Evolutionary conservation across 2,113 vertebrate genomes (phyloP).

Genomic region (Catharus fuscescens): DNA sequence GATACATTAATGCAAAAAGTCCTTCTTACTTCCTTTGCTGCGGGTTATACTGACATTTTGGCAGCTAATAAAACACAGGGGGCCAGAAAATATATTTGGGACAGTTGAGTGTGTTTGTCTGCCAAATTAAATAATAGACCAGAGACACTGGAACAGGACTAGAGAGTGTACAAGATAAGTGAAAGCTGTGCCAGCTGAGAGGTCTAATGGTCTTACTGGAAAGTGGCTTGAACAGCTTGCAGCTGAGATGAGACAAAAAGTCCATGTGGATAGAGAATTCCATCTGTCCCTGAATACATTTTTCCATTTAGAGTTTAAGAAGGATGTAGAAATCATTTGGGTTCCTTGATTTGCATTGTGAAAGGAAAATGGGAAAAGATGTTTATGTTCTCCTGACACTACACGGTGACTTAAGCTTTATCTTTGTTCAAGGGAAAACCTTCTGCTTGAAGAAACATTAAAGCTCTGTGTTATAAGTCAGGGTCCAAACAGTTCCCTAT

Average conservation of each 20-base stretch:
- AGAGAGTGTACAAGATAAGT: conserved; percentile 33
- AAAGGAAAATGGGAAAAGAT: not conserved
- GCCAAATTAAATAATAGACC: conserved; percentile 67
- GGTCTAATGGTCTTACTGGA: conserved; percentile 48
- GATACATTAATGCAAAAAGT: not conserved
- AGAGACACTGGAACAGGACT: conserved; percentile 40
- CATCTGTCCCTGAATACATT: conserved; percentile 29
- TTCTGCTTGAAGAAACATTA: not conserved
- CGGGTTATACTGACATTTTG: conserved; percentile 30
- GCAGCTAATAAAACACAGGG: not conserved
- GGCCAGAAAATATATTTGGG: conserved; percentile 52
- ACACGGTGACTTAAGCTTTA: not conserved
- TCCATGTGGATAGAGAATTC: conserved; percentile 8
- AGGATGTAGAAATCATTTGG: not conserved
- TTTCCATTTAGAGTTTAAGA: not conserved
- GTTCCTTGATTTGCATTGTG: not conserved
- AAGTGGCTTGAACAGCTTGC: conserved; percentile 57
- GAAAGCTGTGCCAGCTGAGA: conserved; percentile 37
- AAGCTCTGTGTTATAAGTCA: not conserved
- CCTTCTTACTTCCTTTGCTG: conserved; percentile 23
- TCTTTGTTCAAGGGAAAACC: not conserved
- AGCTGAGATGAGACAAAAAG: conserved; percentile 60
- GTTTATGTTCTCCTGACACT: not conserved
- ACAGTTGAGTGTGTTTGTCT: conserved; percentile 22
- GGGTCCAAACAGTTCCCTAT: not conserved